Evolutionary conservation across 2,888 invertebrate genomes (phyloP).

Genomic region (Caenorhabditis sp.): DNA sequence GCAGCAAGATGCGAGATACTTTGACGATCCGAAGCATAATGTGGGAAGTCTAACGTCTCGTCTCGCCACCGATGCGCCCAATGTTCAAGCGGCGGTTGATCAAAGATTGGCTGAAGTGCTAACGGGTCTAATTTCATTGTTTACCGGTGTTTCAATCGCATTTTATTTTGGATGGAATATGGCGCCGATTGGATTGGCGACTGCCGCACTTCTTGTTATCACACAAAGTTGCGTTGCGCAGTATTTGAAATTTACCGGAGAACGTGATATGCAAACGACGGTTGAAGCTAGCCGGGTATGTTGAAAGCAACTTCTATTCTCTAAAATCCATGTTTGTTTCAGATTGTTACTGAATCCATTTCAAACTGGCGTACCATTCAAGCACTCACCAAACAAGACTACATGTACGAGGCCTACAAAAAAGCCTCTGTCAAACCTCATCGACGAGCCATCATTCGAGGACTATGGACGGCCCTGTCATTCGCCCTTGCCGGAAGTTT

Average conservation of each 20-base stretch:
- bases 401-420: constrained; percentile 62
- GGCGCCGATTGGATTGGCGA: constrained; percentile 60
- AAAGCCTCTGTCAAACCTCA: constrained; percentile 46
- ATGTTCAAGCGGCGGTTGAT: constrained; percentile 72
- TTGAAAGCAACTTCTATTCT: no score
- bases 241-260: constrained; percentile 56
- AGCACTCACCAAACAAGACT: constrained; percentile 71
- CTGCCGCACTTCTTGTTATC: constrained; percentile 43
- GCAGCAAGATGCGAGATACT: constrained; percentile 72
- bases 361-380: constrained; percentile 73
- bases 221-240: constrained; percentile 49
- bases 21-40: constrained; percentile 72
- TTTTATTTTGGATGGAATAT: constrained; percentile 65
- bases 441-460: constrained; percentile 47
- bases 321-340: constrained; percentile 10
- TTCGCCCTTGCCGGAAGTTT: constrained; percentile 49
- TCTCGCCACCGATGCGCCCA: constrained; percentile 73
- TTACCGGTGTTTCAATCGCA: constrained; percentile 58
- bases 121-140: constrained; percentile 50
- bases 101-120: constrained; percentile 63
- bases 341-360: constrained; percentile 72
- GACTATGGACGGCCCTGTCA: constrained; percentile 53
- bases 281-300: constrained; percentile 52
- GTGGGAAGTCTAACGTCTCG: constrained; percentile 72
- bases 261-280: constrained; percentile 52